These are phyloP conservation scores for Neoaliturus tenellus DNA, from an alignment of 2,888 invertebrate genomes.

Conservation along the genomic window DNA sequence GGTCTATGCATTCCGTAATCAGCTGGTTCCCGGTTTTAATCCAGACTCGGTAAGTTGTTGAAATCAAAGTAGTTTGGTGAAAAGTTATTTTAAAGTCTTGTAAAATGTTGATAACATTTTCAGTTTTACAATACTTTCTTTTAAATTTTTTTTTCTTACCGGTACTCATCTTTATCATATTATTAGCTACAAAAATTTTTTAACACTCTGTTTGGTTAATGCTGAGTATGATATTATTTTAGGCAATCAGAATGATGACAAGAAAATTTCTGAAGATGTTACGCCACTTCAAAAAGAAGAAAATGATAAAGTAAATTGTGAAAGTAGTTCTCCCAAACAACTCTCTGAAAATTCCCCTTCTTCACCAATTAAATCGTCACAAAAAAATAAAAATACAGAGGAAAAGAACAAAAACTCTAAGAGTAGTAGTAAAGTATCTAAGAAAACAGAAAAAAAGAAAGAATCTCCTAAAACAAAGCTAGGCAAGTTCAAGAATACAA, in stretches of 20 bases:
- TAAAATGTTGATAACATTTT: no score
- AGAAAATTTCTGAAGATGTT: background rate
- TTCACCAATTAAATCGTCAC: background rate
- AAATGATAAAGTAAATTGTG: constrained; percentile 64
- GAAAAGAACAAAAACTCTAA: constrained; percentile 66
- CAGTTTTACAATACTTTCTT: no score
- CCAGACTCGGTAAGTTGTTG: no score
- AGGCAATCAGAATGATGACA: background rate
- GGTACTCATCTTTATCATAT: no score
- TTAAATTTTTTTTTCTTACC: no score
- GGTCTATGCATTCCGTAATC: no score
- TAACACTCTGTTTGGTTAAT: no score
- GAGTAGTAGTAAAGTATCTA: constrained; percentile 59
- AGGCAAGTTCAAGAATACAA: constrained; percentile 47
- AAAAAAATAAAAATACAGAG: background rate
- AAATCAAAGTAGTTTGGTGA: no score
- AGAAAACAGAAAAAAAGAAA: constrained; percentile 49
- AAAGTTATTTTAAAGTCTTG: no score
- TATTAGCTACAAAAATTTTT: no score
- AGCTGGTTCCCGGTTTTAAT: no score
- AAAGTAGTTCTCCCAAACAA: constrained; percentile 70
- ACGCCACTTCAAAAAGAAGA: constrained; percentile 56
- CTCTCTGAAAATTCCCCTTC: constrained; percentile 69
- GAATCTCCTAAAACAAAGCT: constrained; percentile 55
- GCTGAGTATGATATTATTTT: no score